Percentiles rank a stretch among this genome's conserved stretches.
Evolutionary conservation across 2,113 vertebrate species (phyloP).

Genomic region (Girardinichthys multiradiatus): DNA sequence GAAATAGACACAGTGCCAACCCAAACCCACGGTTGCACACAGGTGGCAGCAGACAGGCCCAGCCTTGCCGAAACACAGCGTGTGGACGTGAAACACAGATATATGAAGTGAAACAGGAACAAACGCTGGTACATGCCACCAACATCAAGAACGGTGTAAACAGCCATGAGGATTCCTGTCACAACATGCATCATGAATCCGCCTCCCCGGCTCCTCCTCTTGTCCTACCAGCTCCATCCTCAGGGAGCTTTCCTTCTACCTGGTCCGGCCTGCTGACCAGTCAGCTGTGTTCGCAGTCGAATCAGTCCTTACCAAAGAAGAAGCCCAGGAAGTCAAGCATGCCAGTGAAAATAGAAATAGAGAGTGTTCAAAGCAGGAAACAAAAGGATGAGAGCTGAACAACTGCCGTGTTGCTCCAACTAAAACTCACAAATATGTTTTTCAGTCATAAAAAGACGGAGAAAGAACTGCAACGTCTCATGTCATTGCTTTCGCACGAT

Average conservation of each 20-base stretch:
- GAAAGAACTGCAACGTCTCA: background rate
- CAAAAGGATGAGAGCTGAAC: slow-evolving; percentile 12
- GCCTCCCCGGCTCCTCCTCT: slow-evolving; percentile 7
- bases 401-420: background rate
- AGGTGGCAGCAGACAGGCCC: background rate
- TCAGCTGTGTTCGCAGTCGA: slow-evolving; percentile 64
- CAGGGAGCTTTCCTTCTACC: slow-evolving; percentile 10
- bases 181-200: accelerated
- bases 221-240: background rate
- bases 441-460: background rate
- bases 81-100: slow-evolving; percentile 65
- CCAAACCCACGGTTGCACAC: slow-evolving; percentile 89
- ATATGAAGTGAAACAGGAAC: slow-evolving; percentile 33
- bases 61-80: background rate
- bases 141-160: background rate
- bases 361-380: slow-evolving; percentile 23
- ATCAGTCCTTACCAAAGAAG: slow-evolving; percentile 85
- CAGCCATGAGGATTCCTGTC: background rate
- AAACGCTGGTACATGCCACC: background rate
- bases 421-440: background rate
- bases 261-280: slow-evolving; percentile 56
- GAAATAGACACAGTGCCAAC: slow-evolving; percentile 96
- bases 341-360: slow-evolving; percentile 93
- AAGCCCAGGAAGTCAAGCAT: slow-evolving; percentile 94
- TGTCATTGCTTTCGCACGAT: background rate